Percentiles rank a stretch among this genome's conserved stretches.
Conservation (phyloP, 30 jellyfish, hydroid and myxozoan species). For the Hydractinia echinata region DNA sequence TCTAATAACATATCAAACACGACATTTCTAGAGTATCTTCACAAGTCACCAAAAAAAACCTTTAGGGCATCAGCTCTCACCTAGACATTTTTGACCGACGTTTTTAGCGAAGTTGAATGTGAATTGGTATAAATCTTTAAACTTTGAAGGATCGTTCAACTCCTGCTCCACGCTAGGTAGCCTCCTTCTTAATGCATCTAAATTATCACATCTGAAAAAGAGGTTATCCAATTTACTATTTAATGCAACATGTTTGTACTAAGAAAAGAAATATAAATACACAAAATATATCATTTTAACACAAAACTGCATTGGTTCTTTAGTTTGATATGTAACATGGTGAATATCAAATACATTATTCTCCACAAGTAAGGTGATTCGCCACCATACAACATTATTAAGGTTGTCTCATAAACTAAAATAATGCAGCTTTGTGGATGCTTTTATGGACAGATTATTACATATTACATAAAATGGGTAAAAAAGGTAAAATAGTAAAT, state of each 20-base stretch:
- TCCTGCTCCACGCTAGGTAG: slow-evolving; percentile 73
- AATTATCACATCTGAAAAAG: slow-evolving; percentile 63
- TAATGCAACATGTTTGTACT: not conserved
- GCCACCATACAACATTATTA: too few species aligned
- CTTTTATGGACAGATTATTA: too few species aligned
- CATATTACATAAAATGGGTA: too few species aligned
- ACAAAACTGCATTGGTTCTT: too few species aligned
- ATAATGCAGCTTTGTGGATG: too few species aligned
- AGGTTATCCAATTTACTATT: not conserved
- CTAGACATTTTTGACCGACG: slow-evolving; percentile 91
- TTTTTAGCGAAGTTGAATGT: slow-evolving; percentile 90
- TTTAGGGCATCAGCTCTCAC: slow-evolving; percentile 38
- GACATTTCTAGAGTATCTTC: not conserved
- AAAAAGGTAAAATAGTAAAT: too few species aligned
- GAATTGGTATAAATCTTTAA: slow-evolving; percentile 86
- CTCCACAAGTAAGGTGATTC: too few species aligned
- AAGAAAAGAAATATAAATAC: too few species aligned
- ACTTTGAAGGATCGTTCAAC: slow-evolving; percentile 58
- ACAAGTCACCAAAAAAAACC: not conserved
- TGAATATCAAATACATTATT: too few species aligned
- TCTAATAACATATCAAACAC: not conserved
- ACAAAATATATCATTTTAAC: too few species aligned
- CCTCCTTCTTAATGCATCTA: slow-evolving; percentile 66
- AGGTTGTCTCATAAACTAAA: too few species aligned
- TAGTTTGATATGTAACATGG: too few species aligned